Base-by-base conservation (phyloP, 2,113 vertebrate species). In the Centropus bengalensis region DNA sequence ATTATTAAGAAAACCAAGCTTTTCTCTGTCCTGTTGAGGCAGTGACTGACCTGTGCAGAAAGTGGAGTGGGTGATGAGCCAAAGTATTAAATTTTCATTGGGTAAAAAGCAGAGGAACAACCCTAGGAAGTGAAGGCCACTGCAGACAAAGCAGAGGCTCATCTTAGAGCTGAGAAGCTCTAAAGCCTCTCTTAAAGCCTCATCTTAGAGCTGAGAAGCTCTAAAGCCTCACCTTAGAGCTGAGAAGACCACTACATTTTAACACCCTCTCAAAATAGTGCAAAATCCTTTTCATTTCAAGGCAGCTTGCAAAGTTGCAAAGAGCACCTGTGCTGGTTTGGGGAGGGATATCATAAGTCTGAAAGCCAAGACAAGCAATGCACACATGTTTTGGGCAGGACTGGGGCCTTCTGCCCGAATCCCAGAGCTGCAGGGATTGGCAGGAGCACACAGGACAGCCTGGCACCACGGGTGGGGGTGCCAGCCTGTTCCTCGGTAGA, bases 1-100 rank as follows among this genome's bases (percentile, higher is more conserved):
- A 40, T 28, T 73, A 58, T 16, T 95, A 96, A 77, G 85, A 97
- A 67, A 97, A 40, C 30, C 70, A 58, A 14, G 15, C 30, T 10
- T 77, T 96, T 52, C 97, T 98, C 82, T 95, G 6, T 58, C 94
- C 97, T 33, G 93, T 91, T 92, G 45, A 94, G 96, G 88, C 47
- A 33, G 27, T 18, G 33, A 30, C 26, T 38, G 20, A 52, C 52
- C 19, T 36, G 20, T 20, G 15, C 82, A 47, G 47, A 45, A 67
- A 21, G 17, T 1, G 3, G 33, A 26, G 30, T 24, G 21, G 21
- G 26, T 58, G 56, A 28, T 1, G 3, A 33, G 42, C 9, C 13
- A 1, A 14, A 28, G 33, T 17, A n/a, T 49, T 54, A 12, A 30
- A 44, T 71, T 27, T 45, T 38, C 10, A 12, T 12, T n/a, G 30